Conservation (phyloP, 2,888 invertebrate species). For the Ptychoptera albimana region DNA sequence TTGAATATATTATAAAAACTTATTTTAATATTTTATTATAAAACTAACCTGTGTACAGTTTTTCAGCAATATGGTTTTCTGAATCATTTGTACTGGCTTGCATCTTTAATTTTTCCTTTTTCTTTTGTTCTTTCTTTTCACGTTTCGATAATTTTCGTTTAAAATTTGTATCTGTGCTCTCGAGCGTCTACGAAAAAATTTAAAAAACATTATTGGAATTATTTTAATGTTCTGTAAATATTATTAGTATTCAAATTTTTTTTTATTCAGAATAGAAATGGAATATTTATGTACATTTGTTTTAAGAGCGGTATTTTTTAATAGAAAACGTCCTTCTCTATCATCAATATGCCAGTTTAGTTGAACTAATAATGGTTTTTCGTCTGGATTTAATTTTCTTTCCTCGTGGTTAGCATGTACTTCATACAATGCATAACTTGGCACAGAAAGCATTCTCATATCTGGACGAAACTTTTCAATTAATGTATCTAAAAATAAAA, state of each 20-base stretch:
- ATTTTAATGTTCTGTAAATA: neutral
- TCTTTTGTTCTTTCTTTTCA: constrained; percentile 95
- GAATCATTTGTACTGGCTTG: constrained; percentile 46
- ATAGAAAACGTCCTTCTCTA: constrained; percentile 89
- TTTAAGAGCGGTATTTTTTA: constrained; percentile 77
- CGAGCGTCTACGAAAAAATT: constrained; percentile 36
- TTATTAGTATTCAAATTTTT: neutral
- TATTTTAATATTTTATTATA: neutral
- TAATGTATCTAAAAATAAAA: constrained; percentile 50
- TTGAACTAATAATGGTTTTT: constrained; percentile 91
- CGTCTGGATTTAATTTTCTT: constrained; percentile 73
- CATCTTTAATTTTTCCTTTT: constrained; percentile 73
- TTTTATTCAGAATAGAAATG: neutral
- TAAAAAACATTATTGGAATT: constrained; percentile 3
- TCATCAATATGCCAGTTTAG: constrained; percentile 99
- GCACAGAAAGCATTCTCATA: constrained; percentile 83
- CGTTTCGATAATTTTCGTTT: constrained; percentile 90
- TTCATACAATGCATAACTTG: constrained; percentile 59
- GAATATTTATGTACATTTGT: constrained; percentile 35
- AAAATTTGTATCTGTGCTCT: constrained; percentile 66
- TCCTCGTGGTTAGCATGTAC: constrained; percentile 71
- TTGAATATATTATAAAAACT: constrained; percentile 12
- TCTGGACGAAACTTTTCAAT: constrained; percentile 99
- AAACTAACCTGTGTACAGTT: constrained; percentile 63
- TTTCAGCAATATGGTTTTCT: constrained; percentile 71